Conservation (phyloP, 2,888 invertebrate genomes). For the Drosophila bunnanda region DNA sequence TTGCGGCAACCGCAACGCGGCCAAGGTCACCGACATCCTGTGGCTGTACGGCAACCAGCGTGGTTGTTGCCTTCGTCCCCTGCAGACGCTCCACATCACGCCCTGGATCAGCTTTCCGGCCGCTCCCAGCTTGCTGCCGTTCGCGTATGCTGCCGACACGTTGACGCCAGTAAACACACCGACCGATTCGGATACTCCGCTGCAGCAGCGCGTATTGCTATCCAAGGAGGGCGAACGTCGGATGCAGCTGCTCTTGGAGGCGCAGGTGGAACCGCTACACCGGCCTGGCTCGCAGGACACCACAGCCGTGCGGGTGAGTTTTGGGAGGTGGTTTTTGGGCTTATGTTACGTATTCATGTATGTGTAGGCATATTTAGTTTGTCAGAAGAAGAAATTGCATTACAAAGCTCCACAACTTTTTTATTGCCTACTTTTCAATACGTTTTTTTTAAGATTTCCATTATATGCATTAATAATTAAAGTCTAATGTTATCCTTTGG, state of each 20-base stretch:
- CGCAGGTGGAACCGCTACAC: slow-evolving; percentile 75
- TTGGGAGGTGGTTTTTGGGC: neutral
- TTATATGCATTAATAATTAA: too few species aligned
- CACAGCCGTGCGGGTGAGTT: slow-evolving; percentile 72
- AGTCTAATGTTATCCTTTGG: neutral
- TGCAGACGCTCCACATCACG: slow-evolving; percentile 85
- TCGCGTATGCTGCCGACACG: slow-evolving; percentile 68
- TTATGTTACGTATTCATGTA: neutral
- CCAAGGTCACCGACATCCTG: slow-evolving; percentile 84
- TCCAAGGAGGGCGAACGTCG: slow-evolving; percentile 57
- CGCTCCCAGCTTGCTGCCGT: slow-evolving; percentile 83
- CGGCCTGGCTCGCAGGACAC: slow-evolving; percentile 33
- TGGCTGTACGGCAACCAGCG: slow-evolving; percentile 83
- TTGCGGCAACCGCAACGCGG: slow-evolving; percentile 82
- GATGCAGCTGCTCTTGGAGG: slow-evolving; percentile 82
- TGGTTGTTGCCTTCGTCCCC: slow-evolving; percentile 83
- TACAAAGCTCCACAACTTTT: neutral
- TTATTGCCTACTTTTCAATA: neutral
- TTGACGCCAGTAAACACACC: slow-evolving; percentile 53
- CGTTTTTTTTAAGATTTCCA: neutral
- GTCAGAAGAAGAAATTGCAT: neutral
- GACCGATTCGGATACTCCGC: slow-evolving; percentile 39
- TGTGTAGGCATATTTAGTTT: too few species aligned
- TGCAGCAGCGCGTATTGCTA: slow-evolving; percentile 42
- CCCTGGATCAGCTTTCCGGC: slow-evolving; percentile 86